Base-by-base conservation (phyloP, 2,797 vertebrate genomes). In the Gobionotothen gibberifrons region DNA sequence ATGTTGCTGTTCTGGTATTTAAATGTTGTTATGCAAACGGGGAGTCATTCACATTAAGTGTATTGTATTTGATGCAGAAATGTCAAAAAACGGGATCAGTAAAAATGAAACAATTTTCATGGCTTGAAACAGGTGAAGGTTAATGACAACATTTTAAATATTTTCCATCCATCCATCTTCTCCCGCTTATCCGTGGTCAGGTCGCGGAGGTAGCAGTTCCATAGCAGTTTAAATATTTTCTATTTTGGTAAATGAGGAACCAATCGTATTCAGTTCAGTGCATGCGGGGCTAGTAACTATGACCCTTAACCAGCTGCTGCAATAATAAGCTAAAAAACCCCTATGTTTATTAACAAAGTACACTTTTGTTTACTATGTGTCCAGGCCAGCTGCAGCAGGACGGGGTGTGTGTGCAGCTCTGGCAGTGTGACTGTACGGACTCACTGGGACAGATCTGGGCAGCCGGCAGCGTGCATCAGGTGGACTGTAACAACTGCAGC, bases 341-440 rank as follows among this genome's bases (percentile, higher is more conserved):
- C 7, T 15, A 4, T 43, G 12, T 26, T 15, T 0, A 22, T 46
- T 40, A 67, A 43, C 19, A 15, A 4, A 15, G 15, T 47, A 15
- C 21, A 32, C 9, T 3, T 51, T 44, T 54, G 60, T 14, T 51
- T 43, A 63, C 16, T 47, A 3, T 83, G 59, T 78, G 60, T 83
- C 11, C 72, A 95, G 95, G 95, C 60, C 92, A 90, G 76, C 2
- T 95, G 84, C 89, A 95, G 93, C 97, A 97, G 87, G 96, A 96
- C 0, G 93, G 93, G 0, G 40, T 69, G 55, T 98, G 96, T 53
- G 94, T 97, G 39, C 92, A 95, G 22, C 74, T 90, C 0, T 93
- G 90, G 87, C 95, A 97, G 93, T 98, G 97, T 6, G 95, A 97
- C 87, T 97, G 96, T 49, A 87, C 93, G 1, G 96, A 98, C 59